These are phyloP conservation scores for Phylloscopus trochiloides DNA, from an alignment of 2,113 vertebrate species.

Conservation along the genomic window DNA sequence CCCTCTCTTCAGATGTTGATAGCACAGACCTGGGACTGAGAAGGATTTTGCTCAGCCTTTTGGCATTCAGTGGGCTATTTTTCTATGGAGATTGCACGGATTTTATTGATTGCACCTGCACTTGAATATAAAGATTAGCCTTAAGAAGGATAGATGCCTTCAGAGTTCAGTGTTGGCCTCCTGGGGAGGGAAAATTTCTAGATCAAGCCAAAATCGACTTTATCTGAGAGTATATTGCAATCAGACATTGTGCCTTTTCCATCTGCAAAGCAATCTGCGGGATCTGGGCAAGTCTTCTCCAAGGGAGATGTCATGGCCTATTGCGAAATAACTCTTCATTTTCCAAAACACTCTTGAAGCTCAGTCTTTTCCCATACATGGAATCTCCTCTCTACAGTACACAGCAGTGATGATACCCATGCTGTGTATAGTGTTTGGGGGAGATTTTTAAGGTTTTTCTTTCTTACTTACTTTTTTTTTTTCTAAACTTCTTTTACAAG, in stretches of 20 bases:
- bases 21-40: background rate
- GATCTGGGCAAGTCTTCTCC: conserved; percentile 47
- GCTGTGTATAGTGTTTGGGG: background rate
- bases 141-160: background rate
- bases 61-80: background rate
- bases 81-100: background rate
- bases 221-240: background rate
- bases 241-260: background rate
- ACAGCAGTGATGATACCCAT: background rate
- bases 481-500: background rate
- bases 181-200: background rate
- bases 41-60: background rate
- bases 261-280: conserved; percentile 45
- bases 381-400: background rate
- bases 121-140: background rate
- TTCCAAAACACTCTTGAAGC: background rate
- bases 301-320: background rate
- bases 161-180: background rate
- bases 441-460: background rate
- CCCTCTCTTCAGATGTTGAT: background rate
- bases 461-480: background rate
- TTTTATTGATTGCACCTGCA: background rate
- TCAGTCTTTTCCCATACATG: conserved; percentile 61
- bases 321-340: conserved; percentile 9
- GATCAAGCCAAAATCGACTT: background rate